Base-by-base conservation (phyloP, 2,888 invertebrate species). In the Erynnis tages region DNA sequence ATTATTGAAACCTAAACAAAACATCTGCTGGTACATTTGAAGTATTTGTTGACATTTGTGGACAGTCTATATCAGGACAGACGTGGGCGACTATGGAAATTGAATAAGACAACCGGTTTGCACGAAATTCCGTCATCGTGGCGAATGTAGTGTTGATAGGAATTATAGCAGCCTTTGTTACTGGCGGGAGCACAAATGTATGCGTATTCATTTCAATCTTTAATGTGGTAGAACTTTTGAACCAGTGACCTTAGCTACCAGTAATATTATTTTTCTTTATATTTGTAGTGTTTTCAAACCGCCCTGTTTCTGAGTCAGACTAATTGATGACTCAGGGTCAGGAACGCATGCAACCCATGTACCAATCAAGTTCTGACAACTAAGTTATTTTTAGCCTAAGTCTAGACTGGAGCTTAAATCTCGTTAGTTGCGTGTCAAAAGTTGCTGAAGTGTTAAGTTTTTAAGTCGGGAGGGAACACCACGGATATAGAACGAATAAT, bases 351-450 rank as follows among this genome's bases (percentile, higher is more conserved):
- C 10, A 7, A 14, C 17, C 11, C 23, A 19, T 32, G 30, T 11
- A 16, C 40, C 41, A 41, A 48, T 49, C 41, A 41, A 49, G 41
- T 32, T 34, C 41, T 34, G 49, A 41, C 41, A 35, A 11, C 47
- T 19, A 23, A 32, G 21, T 34, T 49, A 49, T 49, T 34, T 49
- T 49, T 34, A 41, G 49, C 8, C 1, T 34, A 21, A 35, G 38
- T 49, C 32, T 49, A 49, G 49, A 49, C 49, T 10, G 25, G 5
- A 13, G 40, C 8, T 40, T 16, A 23, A 25, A 41, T 19, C 13
- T 25, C 1, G 6, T 38, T 30, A 34, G 32, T 8, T 16, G 19
- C 37, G 27, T 29, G 27, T 38, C 27, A 38, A 13, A 10, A 32
- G 14, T 8, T 10, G 14, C 14, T 13, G 13, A 10, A 14, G 32